Conservation (phyloP, 2,888 invertebrate genomes). For the Diogma glabrata region DNA sequence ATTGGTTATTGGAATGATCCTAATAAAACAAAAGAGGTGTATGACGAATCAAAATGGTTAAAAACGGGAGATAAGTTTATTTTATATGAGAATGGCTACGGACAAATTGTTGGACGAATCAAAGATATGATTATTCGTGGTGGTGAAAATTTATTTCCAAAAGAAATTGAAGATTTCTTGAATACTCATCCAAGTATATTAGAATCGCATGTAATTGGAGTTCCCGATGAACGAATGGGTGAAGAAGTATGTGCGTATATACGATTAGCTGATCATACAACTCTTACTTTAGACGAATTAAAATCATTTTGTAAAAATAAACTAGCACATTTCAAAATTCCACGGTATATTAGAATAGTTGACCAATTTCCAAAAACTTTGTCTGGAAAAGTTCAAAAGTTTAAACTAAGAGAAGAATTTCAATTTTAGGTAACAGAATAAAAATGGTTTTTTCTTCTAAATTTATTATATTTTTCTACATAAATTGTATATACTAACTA, state of each 20-base stretch:
- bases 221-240: constrained; percentile 57
- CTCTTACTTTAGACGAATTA: constrained; percentile 44
- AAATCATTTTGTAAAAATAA: constrained; percentile 50
- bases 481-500: too few species aligned
- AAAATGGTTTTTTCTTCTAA: too few species aligned
- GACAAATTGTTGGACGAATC: constrained; percentile 52
- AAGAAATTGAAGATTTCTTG: constrained; percentile 64
- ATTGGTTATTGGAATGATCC: constrained; percentile 62
- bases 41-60: constrained; percentile 58
- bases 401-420: constrained; percentile 30
- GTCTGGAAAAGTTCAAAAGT: constrained; percentile 72
- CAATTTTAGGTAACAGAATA: too few species aligned
- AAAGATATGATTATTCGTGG: constrained; percentile 71
- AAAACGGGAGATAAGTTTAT: constrained; percentile 53
- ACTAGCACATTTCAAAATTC: constrained; percentile 69
- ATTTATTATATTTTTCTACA: too few species aligned
- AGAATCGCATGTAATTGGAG: constrained; percentile 58
- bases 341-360: constrained; percentile 51
- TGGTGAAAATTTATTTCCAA: constrained; percentile 70
- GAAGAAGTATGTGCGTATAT: constrained; percentile 60
- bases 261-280: constrained; percentile 37
- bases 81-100: constrained; percentile 53
- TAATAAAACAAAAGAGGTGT: constrained; percentile 53
- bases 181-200: constrained; percentile 54
- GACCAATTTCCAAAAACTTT: constrained; percentile 62